These are phyloP conservation scores for Isichthys henryi DNA, from an alignment of 2,113 vertebrate genomes.

Conservation along the genomic window DNA sequence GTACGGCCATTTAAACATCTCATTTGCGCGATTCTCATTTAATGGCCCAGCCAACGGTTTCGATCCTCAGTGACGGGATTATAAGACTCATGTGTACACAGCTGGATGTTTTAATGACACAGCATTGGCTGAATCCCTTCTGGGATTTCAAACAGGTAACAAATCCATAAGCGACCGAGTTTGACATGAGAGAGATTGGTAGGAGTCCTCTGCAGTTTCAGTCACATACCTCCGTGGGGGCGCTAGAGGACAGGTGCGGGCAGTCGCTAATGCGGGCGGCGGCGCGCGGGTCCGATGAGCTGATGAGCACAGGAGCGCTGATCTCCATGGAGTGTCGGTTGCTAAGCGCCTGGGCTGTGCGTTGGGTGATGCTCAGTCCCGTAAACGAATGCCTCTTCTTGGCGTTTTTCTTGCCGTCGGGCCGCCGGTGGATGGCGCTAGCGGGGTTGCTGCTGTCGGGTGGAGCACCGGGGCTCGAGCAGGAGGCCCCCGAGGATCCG, in stretches of 20 bases:
- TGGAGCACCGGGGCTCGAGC: slow-evolving; percentile 51
- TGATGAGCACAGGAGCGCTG: slow-evolving; percentile 90
- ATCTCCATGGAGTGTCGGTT: slow-evolving; percentile 99
- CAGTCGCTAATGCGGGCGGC: slow-evolving; percentile 81
- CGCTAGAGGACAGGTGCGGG: slow-evolving; percentile 67
- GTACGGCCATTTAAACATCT: neutral
- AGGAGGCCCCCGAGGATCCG: slow-evolving; percentile 45
- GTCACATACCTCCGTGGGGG: slow-evolving; percentile 60
- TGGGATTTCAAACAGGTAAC: neutral
- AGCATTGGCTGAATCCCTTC: neutral
- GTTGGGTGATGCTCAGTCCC: slow-evolving; percentile 86
- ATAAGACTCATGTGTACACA: neutral
- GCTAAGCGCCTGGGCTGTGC: slow-evolving; percentile 76
- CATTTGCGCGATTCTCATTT: neutral
- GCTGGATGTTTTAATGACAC: neutral
- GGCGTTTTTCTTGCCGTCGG: slow-evolving; percentile 89
- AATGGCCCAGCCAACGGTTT: neutral
- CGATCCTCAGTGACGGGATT: neutral
- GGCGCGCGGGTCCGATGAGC: slow-evolving; percentile 87
- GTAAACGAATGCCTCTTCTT: slow-evolving; percentile 98
- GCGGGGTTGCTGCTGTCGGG: slow-evolving; percentile 44
- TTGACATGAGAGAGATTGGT: neutral
- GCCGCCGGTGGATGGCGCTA: slow-evolving; percentile 67
- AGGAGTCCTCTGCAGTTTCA: neutral
- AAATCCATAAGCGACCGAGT: neutral